phyloP scores from a whole-genome alignment of 30 jellyfish, hydroid and myxozoan genomes.

The Hydra vulgaris region DNA sequence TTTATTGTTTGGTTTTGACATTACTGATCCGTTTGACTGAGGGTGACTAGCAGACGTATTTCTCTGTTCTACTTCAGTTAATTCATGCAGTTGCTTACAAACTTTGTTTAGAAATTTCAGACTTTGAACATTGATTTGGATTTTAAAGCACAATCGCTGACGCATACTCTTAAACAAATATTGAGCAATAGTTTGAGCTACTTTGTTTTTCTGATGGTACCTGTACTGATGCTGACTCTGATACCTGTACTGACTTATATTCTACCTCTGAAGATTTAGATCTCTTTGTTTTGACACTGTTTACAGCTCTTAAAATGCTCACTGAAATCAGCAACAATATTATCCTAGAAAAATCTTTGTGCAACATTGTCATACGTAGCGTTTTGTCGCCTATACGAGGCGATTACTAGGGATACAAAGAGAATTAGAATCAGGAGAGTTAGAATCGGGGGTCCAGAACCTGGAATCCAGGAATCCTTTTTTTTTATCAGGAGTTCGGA shows the following conservation, averaged over 20 bases:
- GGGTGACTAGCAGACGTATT: conserved; percentile 7
- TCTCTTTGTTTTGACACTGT: not conserved
- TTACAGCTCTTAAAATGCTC: conserved; percentile 1
- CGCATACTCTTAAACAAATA: not conserved
- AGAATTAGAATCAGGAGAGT: too few species aligned
- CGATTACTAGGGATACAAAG: conserved; percentile 1
- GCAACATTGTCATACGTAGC: conserved; percentile 7
- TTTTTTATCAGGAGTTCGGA: too few species aligned
- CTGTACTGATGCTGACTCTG: conserved; percentile 16
- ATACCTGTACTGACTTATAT: not conserved
- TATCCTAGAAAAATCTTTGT: not conserved
- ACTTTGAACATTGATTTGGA: not conserved
- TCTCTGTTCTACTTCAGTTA: conserved; percentile 19
- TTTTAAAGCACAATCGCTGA: not conserved
- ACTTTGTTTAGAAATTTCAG: not conserved
- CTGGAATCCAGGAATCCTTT: too few species aligned
- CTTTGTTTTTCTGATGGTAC: conserved; percentile 4
- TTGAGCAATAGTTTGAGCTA: not conserved
- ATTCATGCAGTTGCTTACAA: not conserved
- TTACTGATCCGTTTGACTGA: not conserved
- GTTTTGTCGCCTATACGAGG: not conserved
- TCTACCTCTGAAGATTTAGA: not conserved
- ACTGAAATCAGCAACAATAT: not conserved
- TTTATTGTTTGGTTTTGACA: conserved; percentile 25
- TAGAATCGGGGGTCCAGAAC: too few species aligned